Conservation (phyloP, 2,113 vertebrate genomes). For the Lucifuga dentata region DNA sequence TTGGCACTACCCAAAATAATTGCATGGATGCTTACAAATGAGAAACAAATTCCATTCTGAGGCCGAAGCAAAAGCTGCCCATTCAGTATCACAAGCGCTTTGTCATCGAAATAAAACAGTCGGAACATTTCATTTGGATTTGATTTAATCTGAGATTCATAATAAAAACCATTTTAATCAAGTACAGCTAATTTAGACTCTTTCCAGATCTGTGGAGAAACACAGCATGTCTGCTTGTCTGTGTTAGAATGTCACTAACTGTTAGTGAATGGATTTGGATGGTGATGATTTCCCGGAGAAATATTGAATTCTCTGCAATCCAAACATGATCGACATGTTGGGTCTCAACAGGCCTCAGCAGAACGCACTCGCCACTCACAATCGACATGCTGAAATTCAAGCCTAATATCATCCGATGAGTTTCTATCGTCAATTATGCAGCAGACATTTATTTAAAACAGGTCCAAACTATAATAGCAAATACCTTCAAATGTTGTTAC, state of each 20-base stretch:
- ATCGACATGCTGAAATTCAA: conserved; percentile 67
- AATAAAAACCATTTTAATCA: conserved; percentile 17
- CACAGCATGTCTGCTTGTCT: background rate
- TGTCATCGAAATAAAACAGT: conserved; percentile 56
- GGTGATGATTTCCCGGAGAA: conserved; percentile 41
- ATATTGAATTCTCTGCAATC: conserved; percentile 61
- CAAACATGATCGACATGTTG: conserved; percentile 78
- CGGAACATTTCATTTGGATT: conserved; percentile 41
- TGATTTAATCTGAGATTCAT: conserved; percentile 34
- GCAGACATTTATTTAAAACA: conserved; percentile 24
- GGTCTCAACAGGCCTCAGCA: conserved; percentile 38
- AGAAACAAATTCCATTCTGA: conserved; percentile 64
- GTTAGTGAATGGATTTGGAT: conserved; percentile 40
- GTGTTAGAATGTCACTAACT: conserved; percentile 42
- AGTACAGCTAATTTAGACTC: background rate
- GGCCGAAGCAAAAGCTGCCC: conserved; percentile 31
- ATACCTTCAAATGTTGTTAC: conserved; percentile 41
- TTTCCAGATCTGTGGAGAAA: background rate
- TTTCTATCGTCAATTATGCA: conserved; percentile 49
- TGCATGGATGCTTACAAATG: conserved; percentile 82
- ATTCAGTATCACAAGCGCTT: conserved; percentile 49
- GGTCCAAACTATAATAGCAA: conserved; percentile 30
- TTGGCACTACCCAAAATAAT: conserved; percentile 87
- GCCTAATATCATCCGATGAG: conserved; percentile 55
- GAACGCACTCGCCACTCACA: conserved; percentile 43